Evolutionary conservation across 2,888 invertebrate species (phyloP), one percentile per base, ranked within the genome.

Genomic region (Liodrosophila aerea): DNA sequence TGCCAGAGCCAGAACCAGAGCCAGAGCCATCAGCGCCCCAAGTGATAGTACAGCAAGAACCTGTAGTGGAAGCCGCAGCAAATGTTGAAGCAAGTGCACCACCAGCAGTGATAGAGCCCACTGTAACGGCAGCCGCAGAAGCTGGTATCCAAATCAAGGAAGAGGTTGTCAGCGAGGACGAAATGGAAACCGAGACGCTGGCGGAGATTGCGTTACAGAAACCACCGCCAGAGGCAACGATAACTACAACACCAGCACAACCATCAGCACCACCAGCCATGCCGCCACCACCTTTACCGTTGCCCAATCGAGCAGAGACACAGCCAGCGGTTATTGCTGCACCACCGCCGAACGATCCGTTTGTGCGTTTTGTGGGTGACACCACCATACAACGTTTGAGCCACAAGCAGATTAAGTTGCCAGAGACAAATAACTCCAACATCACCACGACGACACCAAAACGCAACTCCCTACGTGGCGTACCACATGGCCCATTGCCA

Each of bases 321-420:
- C 56, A 4, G 1, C 0, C 40, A 4, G 4, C n/a, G 4, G 11
- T 27, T 7, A 1, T 13, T 16, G 27, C 30, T 5, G 31, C 39
- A 7, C 22, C 45, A 29, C 4, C 31, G 11, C 33, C 41, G 2
- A 5, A 11, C 3, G 62, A 64, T 27, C 46, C 60, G 3, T 46
- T 62, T 4, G 76, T 88, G 9, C 85, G 86, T 3, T 71, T 82
- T 22, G 83, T 88, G 4, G 89, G 88, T 1, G 88, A 88, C 9
- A 88, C 89, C 1, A 89, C 87, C 16, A 89, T 89, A 31, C 88
- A 89, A 50, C 77, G 87, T 7, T 16, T 89, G 9, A 74, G 75
- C 27, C 66, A 78, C 15, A 66, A 75, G 4, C n/a, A 13, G 5
- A 22, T 22, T 22, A 22, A n/a, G n/a, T n/a, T 11, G 46, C 41